A percentile compares a stretch with the other conserved stretches of the same genome.
Conservation (phyloP, 2,797 vertebrate genomes). For the Sus cebifrons region DNA sequence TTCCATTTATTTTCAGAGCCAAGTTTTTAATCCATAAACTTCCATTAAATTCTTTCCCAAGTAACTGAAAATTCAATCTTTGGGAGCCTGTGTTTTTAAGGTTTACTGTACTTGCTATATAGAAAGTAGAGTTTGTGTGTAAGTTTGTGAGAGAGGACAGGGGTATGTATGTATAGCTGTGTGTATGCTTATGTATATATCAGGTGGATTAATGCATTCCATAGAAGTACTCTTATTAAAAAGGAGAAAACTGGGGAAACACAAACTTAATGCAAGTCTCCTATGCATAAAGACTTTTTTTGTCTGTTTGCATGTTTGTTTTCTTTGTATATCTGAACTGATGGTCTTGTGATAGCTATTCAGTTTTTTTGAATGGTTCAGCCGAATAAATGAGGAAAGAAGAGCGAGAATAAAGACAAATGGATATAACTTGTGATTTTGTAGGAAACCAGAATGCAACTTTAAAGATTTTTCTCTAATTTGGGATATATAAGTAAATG, state of each 20-base stretch:
- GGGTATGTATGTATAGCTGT: not conserved
- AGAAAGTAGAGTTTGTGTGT: not conserved
- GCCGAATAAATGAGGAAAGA: not conserved
- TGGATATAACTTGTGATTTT: not conserved
- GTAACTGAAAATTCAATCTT: not conserved
- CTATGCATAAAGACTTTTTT: not conserved
- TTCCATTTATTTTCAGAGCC: not conserved
- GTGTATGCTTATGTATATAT: not conserved
- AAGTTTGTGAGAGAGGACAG: not conserved
- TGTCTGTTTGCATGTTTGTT: not conserved
- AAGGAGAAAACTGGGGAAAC: not conserved
- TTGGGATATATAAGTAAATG: conserved; percentile 22
- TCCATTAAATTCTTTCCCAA: not conserved
- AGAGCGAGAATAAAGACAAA: not conserved
- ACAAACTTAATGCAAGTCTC: not conserved
- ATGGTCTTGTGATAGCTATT: not conserved
- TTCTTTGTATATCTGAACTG: conserved; percentile 13
- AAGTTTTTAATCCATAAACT: not conserved
- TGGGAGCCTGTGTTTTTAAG: not conserved
- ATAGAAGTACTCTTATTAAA: not conserved
- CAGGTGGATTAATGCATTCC: not conserved
- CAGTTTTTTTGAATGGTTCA: not conserved
- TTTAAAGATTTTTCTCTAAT: conserved; percentile 62
- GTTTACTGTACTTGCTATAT: not conserved
- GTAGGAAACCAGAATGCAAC: not conserved